phyloP scores from a whole-genome alignment of 2,888 invertebrate species.

The Xanthorhoe spadicearia region DNA sequence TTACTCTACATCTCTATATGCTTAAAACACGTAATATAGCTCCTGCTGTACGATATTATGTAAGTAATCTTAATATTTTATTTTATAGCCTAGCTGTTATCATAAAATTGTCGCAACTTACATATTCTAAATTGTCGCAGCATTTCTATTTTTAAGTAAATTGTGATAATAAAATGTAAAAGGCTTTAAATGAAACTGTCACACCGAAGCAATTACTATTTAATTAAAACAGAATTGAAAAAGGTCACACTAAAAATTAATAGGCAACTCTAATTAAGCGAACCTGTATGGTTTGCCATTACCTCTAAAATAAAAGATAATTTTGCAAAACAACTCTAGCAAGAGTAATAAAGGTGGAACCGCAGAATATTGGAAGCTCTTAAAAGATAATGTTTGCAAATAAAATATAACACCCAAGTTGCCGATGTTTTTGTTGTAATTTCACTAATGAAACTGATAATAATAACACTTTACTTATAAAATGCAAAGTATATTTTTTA shows the following conservation, averaged over 20 bases:
- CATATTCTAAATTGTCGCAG: not conserved
- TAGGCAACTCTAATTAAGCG: constrained; percentile 41
- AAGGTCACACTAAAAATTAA: constrained; percentile 41
- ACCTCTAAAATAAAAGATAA: constrained; percentile 33
- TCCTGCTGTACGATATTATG: no score
- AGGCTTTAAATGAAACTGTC: constrained; percentile 32
- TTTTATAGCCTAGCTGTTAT: no score
- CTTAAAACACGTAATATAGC: no score
- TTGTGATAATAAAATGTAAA: constrained; percentile 9
- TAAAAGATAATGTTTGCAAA: constrained; percentile 18
- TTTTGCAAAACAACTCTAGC: constrained; percentile 25
- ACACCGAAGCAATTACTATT: constrained; percentile 38
- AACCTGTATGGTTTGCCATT: constrained; percentile 28
- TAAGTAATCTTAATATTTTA: no score
- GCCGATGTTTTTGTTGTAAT: constrained; percentile 5
- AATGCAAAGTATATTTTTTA: not conserved
- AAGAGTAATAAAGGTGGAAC: constrained; percentile 18
- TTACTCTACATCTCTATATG: not conserved
- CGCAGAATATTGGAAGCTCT: constrained; percentile 21
- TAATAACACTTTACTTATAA: not conserved
- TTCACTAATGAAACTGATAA: not conserved
- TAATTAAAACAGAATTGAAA: constrained; percentile 45
- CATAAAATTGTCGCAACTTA: not conserved
- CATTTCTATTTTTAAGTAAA: not conserved
- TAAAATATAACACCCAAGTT: constrained; percentile 4